These are phyloP conservation scores for Eledona agricola DNA, from an alignment of 2,888 invertebrate genomes.

Conservation along the genomic window DNA sequence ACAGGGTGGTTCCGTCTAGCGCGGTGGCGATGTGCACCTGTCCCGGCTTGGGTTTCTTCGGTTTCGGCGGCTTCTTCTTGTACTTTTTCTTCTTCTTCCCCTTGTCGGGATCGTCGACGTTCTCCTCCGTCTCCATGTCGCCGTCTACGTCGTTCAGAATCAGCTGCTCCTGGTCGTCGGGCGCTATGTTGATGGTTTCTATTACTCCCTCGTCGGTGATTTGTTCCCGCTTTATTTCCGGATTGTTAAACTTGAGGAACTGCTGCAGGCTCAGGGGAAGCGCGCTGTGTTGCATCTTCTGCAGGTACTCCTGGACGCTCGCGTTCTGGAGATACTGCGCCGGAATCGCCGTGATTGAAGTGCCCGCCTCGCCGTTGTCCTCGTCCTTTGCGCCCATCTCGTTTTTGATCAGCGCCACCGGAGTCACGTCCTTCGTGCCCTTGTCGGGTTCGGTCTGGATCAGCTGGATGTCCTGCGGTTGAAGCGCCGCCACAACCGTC, in stretches of 20 bases:
- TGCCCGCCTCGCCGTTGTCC: slow-evolving; percentile 41
- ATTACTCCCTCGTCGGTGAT: slow-evolving; percentile 64
- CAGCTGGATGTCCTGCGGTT: slow-evolving; percentile 76
- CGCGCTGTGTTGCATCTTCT: slow-evolving; percentile 60
- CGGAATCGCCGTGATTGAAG: slow-evolving; percentile 63
- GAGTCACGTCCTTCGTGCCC: slow-evolving; percentile 61
- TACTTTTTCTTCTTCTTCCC: slow-evolving; percentile 81
- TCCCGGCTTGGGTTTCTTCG: slow-evolving; percentile 81
- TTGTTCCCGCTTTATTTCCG: slow-evolving; percentile 65
- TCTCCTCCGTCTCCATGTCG: slow-evolving; percentile 59
- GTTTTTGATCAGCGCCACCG: slow-evolving; percentile 65
- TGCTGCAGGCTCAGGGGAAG: slow-evolving; percentile 70
- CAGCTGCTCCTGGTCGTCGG: slow-evolving; percentile 53
- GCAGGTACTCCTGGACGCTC: slow-evolving; percentile 64
- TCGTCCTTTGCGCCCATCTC: slow-evolving; percentile 47
- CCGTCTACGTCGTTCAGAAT: slow-evolving; percentile 58
- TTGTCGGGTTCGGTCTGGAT: slow-evolving; percentile 59
- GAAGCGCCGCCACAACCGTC: slow-evolving; percentile 73
- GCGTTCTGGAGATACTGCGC: slow-evolving; percentile 66
- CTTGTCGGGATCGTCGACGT: slow-evolving; percentile 55
- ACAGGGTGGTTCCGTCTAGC: slow-evolving; percentile 77
- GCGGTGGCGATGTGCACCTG: slow-evolving; percentile 80
- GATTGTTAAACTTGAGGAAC: slow-evolving; percentile 69
- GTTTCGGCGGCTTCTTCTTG: slow-evolving; percentile 82
- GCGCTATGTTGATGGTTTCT: slow-evolving; percentile 63